A percentile compares a stretch with the other conserved stretches of the same genome.
phyloP scores from a whole-genome alignment of 2,888 invertebrate species.

The Euproctis similis region DNA sequence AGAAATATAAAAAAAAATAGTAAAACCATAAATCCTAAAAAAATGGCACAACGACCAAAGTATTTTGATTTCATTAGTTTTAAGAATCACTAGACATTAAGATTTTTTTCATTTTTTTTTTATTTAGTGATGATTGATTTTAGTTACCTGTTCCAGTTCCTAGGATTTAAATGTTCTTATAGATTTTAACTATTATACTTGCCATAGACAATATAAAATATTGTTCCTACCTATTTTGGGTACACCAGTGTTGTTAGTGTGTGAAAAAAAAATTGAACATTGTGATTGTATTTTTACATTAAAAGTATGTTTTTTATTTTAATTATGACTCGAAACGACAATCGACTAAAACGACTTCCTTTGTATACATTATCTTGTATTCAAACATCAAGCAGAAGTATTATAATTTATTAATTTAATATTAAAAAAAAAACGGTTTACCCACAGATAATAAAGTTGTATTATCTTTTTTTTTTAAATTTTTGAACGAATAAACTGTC shows the following conservation, averaged over 20 bases:
- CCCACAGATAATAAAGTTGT: too few species aligned
- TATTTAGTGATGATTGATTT: conserved; percentile 14
- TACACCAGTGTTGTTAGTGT: conserved; percentile 34
- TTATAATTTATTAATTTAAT: too few species aligned
- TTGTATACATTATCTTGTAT: too few species aligned
- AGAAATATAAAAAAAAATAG: conserved; percentile 50
- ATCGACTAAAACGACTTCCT: conserved; percentile 64
- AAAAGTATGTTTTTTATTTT: conserved; percentile 25
- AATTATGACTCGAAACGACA: conserved; percentile 56
- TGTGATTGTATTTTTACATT: conserved; percentile 42
- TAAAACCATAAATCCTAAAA: conserved; percentile 61
- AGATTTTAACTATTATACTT: conserved; percentile 15
- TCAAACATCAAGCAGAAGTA: too few species aligned
- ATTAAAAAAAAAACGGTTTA: too few species aligned
- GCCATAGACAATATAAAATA: conserved; percentile 19
- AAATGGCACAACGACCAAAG: conserved; percentile 76
- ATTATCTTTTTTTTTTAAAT: neutral
- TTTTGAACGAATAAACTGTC: conserved; percentile 36
- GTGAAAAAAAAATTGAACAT: conserved; percentile 55
- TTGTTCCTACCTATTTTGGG: too few species aligned
- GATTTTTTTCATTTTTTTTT: conserved; percentile 41
- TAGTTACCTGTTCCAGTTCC: conserved; percentile 31
- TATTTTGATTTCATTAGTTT: conserved; percentile 51
- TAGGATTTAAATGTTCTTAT: conserved; percentile 26
- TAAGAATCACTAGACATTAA: conserved; percentile 41